Percentiles rank a stretch among this genome's conserved stretches.
Evolutionary conservation across 2,888 invertebrate genomes (phyloP).

Genomic region (Masnerella sp.): DNA sequence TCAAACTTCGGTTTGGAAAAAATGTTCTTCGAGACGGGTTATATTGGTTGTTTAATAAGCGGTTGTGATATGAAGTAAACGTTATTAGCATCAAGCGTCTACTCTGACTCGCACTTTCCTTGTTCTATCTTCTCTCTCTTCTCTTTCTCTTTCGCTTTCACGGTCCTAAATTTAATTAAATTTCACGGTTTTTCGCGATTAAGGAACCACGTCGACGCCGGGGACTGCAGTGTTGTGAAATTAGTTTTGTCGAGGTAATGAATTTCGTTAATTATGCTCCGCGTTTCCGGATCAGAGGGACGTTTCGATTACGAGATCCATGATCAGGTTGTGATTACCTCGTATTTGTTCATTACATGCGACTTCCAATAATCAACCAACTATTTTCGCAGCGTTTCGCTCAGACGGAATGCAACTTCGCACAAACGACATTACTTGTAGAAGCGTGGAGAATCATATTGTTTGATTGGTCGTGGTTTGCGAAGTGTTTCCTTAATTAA

Average conservation of each 20-base stretch:
- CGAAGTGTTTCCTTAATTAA: too few relatives aligned
- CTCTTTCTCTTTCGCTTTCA: slow-evolving; percentile 72
- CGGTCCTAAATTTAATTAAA: slow-evolving; percentile 78
- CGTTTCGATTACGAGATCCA: slow-evolving; percentile 58
- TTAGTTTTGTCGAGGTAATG: slow-evolving; percentile 76
- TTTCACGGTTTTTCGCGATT: slow-evolving; percentile 78
- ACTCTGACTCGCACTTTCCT: slow-evolving; percentile 57
- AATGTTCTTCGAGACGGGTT: slow-evolving; percentile 58
- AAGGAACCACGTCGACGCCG: slow-evolving; percentile 71
- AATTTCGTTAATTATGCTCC: slow-evolving; percentile 76
- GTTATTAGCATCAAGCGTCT: slow-evolving; percentile 73
- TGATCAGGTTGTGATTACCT: slow-evolving; percentile 56
- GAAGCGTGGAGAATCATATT: too few relatives aligned
- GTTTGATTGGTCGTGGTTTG: too few relatives aligned
- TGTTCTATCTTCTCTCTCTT: slow-evolving; percentile 50
- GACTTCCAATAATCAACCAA: slow-evolving; percentile 54
- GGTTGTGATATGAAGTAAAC: slow-evolving; percentile 69
- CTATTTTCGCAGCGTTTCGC: slow-evolving; percentile 46
- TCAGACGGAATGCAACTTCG: slow-evolving; percentile 50
- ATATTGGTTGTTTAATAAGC: slow-evolving; percentile 72
- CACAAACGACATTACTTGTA: too few relatives aligned
- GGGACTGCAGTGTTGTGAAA: slow-evolving; percentile 71
- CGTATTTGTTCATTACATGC: slow-evolving; percentile 55
- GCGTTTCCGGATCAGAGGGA: slow-evolving; percentile 63
- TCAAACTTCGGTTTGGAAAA: slow-evolving; percentile 36